Base-by-base conservation (phyloP, 2,888 invertebrate species). In the Chaetoderma sp. region DNA sequence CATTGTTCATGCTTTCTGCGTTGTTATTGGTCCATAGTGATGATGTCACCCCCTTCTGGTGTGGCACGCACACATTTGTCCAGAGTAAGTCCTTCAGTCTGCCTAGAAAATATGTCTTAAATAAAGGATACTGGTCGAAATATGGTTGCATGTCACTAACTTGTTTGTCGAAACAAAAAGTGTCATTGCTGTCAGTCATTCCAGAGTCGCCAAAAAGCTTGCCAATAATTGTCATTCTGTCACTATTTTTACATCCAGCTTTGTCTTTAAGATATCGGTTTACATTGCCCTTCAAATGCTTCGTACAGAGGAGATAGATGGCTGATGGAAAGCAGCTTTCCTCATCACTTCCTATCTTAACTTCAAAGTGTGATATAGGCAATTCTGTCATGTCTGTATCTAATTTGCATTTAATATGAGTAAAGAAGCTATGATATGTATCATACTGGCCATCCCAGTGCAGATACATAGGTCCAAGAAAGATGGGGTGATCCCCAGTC, bases 11-110 rank as follows among this genome's bases (percentile, higher is more conserved):
- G 2, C 60, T 65, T 47, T 70, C 68, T 1, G 66, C 52, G 42
- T 68, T 70, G 60, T 70, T 72, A 55, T 72, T 72, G 3, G 70
- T 70, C 72, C 68, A 72, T 6, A 65, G 52, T 49, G 54, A 27
- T 4, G 6, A 6, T 27, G 18, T 8, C 10, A 27, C n/a, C 25
- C 50, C 27, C 18, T 23, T 50, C 18, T 50, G 50, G 18, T 23
- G 18, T 10, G 50, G 50, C 27, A 27, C 5, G 28, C 50, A 50
- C 18, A 50, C 50, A 50, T 25, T 10, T 10, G 18, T n/a, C n/a
- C 4, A 23, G 6, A 25, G 6, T 50, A 8, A 10, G 50, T 27
- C 18, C 6, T 10, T 50, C 50, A 50, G 28, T 27, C 10, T 10
- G 28, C 10, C 21, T 6, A 6, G 25, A 10, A 50, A 50, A 50